These are phyloP conservation scores for Panthera uncia DNA, from an alignment of 2,113 vertebrate species.

Conservation along the genomic window DNA sequence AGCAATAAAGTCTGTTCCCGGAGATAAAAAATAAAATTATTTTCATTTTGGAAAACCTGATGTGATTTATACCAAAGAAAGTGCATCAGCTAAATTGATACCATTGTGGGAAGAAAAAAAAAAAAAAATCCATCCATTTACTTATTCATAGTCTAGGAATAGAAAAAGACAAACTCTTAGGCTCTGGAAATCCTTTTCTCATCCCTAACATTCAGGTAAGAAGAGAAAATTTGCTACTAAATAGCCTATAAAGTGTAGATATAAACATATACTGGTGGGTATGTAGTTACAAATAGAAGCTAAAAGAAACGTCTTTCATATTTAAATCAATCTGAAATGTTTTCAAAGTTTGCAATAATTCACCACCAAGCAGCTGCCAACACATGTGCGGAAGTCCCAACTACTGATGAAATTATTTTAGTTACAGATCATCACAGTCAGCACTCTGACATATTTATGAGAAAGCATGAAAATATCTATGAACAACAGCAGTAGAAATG, in stretches of 20 bases:
- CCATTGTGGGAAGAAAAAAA: neutral
- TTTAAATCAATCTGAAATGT: slow-evolving; percentile 36
- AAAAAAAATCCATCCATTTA: neutral
- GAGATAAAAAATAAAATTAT: slow-evolving; percentile 51
- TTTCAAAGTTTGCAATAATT: slow-evolving; percentile 1
- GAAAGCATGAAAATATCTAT: neutral
- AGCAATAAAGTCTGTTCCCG: neutral
- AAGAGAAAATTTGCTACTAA: slow-evolving; percentile 5
- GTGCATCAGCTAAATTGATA: neutral
- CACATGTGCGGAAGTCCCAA: neutral
- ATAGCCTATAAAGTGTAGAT: neutral
- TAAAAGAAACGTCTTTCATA: neutral
- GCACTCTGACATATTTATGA: neutral
- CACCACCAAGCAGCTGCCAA: neutral
- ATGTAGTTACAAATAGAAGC: neutral
- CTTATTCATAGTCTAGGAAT: neutral
- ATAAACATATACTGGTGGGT: neutral
- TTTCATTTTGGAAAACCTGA: slow-evolving; percentile 41
- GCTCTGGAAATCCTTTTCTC: slow-evolving; percentile 26
- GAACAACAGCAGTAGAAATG: neutral
- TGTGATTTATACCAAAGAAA: slow-evolving; percentile 4
- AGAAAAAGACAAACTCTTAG: neutral
- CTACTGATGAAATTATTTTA: neutral
- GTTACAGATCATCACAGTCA: neutral
- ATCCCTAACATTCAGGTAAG: neutral